A percentile compares a stretch with the other conserved stretches of the same genome.
These are phyloP conservation scores for Linnaemya vulpina DNA, from an alignment of 2,888 invertebrate species.

Conservation along the genomic window DNA sequence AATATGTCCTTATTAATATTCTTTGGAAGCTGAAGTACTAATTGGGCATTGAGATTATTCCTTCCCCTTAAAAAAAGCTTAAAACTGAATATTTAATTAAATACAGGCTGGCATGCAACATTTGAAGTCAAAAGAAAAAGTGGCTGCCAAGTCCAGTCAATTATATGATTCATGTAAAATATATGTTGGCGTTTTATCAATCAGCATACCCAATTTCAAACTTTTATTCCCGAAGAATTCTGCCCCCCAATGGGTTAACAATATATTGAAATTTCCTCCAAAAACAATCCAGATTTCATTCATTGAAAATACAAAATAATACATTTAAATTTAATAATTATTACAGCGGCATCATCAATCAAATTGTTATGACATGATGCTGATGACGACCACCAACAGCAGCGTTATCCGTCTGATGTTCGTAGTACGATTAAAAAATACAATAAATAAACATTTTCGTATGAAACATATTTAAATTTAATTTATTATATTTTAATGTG, in stretches of 20 bases:
- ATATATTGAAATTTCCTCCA: neutral
- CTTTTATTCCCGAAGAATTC: no score
- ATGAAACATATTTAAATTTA: constrained; percentile 46
- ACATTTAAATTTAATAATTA: constrained; percentile 39
- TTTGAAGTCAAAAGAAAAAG: no score
- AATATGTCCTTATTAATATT: no score
- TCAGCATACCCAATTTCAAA: no score
- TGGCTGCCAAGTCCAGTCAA: no score
- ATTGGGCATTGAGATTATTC: no score
- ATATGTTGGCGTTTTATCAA: no score
- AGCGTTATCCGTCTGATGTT: constrained; percentile 42
- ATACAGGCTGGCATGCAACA: no score
- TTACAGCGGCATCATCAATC: constrained; percentile 64
- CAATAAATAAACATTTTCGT: constrained; percentile 35
- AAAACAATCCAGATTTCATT: constrained; percentile 28
- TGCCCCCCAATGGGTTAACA: constrained; percentile 41
- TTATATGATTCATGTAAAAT: no score
- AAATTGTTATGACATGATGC: constrained; percentile 65
- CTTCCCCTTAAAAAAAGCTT: no score
- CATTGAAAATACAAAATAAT: constrained; percentile 32
- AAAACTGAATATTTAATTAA: no score
- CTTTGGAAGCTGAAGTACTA: no score
- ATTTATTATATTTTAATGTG: constrained; percentile 61
- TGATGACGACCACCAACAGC: constrained; percentile 56
- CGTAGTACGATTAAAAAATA: constrained; percentile 30